phyloP scores from a whole-genome alignment of 1,140 invertebrate species.

The Camponotus pennsylvanicus region DNA sequence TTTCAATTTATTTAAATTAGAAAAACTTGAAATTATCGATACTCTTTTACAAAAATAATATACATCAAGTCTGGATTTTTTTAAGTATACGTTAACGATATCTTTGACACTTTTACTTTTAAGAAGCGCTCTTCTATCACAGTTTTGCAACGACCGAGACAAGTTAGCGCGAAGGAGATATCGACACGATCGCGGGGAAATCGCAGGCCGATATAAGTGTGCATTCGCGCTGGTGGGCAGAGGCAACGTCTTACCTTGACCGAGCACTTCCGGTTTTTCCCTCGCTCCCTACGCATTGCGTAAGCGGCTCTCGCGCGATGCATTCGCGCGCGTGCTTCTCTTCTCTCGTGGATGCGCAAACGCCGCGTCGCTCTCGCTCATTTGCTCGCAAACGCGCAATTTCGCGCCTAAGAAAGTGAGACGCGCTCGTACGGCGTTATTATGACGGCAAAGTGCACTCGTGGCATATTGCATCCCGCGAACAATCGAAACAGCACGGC shows the following conservation, averaged over 20 bases:
- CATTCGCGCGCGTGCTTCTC: slow-evolving; percentile 22
- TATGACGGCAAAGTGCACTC: neutral
- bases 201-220: slow-evolving; percentile 28
- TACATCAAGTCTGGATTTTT: too few species aligned
- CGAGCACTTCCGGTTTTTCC: slow-evolving; percentile 71
- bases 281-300: slow-evolving; percentile 35
- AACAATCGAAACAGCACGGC: neutral
- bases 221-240: slow-evolving; percentile 8
- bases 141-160: too few species aligned
- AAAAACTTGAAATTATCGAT: neutral
- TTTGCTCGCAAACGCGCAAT: slow-evolving; percentile 8
- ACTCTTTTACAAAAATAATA: neutral
- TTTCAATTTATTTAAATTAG: neutral
- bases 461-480: neutral
- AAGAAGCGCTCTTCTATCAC: neutral
- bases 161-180: neutral
- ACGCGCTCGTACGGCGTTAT: neutral
- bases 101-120: slow-evolving; percentile 32
- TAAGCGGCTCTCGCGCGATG: slow-evolving; percentile 50
- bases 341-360: neutral
- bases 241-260: slow-evolving; percentile 76
- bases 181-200: slow-evolving; percentile 7
- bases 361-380: neutral
- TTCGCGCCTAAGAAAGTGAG: slow-evolving; percentile 45
- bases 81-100: too few species aligned